Evolutionary conservation across 2,888 invertebrate genomes (phyloP).

Genomic region (Drosophila phalerata): DNA sequence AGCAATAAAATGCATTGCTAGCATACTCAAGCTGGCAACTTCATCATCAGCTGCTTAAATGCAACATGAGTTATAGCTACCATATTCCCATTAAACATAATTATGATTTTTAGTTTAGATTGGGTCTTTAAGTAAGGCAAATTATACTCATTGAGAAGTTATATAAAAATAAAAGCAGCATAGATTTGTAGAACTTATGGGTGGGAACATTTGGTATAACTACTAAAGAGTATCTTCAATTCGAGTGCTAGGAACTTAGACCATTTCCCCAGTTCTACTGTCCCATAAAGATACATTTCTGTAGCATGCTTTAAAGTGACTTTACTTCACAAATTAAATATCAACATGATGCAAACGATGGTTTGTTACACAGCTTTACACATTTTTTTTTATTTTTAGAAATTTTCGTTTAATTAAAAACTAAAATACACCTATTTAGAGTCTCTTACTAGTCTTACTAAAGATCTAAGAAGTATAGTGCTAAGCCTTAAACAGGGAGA

Average conservation of each 20-base stretch:
- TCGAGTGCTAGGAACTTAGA: background rate
- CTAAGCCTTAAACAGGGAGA: too few species aligned
- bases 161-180: background rate
- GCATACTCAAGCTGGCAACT: constrained; percentile 44
- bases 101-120: background rate
- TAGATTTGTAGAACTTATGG: background rate
- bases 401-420: background rate
- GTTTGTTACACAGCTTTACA: background rate
- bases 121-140: background rate
- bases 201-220: background rate
- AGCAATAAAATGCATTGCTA: constrained; percentile 66
- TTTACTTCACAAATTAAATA: background rate
- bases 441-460: background rate
- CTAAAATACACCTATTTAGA: too few species aligned
- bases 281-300: background rate
- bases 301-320: background rate
- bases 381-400: too few species aligned
- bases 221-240: background rate
- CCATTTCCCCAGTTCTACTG: background rate
- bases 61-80: constrained; percentile 1
- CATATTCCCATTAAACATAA: background rate
- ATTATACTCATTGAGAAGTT: background rate
- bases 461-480: background rate
- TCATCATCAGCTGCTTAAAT: constrained; percentile 40
- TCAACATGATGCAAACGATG: background rate